phyloP scores from a whole-genome alignment of 2,888 invertebrate species.

The Steinernema carpocapsae region DNA sequence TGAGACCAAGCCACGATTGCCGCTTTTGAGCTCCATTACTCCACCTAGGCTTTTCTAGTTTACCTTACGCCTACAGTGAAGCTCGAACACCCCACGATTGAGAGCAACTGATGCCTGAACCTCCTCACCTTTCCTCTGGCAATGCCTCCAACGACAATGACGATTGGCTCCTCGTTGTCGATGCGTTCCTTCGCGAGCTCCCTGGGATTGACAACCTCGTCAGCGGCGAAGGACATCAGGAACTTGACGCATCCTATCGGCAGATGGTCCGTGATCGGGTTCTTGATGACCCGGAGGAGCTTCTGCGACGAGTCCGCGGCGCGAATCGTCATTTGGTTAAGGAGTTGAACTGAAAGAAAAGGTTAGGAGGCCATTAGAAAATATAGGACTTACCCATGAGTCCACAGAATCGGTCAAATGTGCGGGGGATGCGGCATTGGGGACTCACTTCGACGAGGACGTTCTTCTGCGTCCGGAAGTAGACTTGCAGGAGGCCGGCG shows the following conservation, averaged over 20 bases:
- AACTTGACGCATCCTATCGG: slow-evolving; percentile 91
- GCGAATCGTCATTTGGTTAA: slow-evolving; percentile 90
- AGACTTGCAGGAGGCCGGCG: slow-evolving; percentile 90
- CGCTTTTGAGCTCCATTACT: too few species aligned
- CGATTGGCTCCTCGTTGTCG: slow-evolving; percentile 75
- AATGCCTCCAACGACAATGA: slow-evolving; percentile 92
- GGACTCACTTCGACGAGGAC: slow-evolving; percentile 78
- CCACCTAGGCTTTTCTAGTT: too few species aligned
- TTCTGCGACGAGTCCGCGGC: slow-evolving; percentile 88
- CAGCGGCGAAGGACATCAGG: slow-evolving; percentile 86
- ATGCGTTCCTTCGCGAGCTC: slow-evolving; percentile 73
- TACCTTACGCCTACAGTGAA: too few species aligned
- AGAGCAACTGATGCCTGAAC: too few species aligned
- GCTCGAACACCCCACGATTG: too few species aligned
- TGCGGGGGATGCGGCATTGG: slow-evolving; percentile 93
- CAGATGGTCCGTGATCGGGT: slow-evolving; percentile 89
- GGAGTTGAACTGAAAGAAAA: slow-evolving; percentile 81
- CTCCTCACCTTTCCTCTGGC: slow-evolving; percentile 85
- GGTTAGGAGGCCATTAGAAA: background rate
- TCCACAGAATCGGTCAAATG: slow-evolving; percentile 94
- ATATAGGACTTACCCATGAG: slow-evolving; percentile 79
- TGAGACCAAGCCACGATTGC: too few species aligned
- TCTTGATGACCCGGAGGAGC: slow-evolving; percentile 87
- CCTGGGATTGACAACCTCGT: slow-evolving; percentile 76
- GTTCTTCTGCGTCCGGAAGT: slow-evolving; percentile 71